Conservation (phyloP, 2,888 invertebrate species). For the Yponomeuta malinellus region DNA sequence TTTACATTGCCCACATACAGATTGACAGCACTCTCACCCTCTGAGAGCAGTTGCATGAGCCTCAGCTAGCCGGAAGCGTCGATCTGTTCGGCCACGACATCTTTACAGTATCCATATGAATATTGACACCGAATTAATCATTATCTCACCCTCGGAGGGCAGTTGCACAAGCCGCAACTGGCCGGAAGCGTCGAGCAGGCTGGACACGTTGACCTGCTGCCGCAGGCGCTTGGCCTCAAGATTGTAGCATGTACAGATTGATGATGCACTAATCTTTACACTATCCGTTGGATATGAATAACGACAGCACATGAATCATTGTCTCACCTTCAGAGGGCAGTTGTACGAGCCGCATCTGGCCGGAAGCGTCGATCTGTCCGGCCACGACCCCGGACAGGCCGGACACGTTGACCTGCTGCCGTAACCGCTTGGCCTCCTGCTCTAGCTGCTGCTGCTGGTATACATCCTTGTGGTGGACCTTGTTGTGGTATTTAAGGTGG, state of each 20-base stretch:
- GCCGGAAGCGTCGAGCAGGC: conserved; percentile 26
- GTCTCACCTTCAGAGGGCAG: conserved; percentile 20
- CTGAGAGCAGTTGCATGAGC: too few species aligned
- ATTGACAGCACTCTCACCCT: too few species aligned
- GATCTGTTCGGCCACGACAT: too few species aligned
- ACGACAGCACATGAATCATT: too few species aligned
- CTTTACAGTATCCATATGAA: too few species aligned
- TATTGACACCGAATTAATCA: too few species aligned
- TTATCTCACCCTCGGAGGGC: neutral
- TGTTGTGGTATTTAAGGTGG: conserved; percentile 71
- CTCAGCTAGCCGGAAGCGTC: too few species aligned
- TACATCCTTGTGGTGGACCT: conserved; percentile 70
- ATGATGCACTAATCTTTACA: too few species aligned
- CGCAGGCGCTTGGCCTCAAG: conserved; percentile 28
- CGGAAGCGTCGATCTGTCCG: conserved; percentile 58
- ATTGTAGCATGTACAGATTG: too few species aligned
- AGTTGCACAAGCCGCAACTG: too few species aligned
- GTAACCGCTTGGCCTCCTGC: conserved; percentile 32
- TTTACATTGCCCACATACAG: too few species aligned
- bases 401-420: conserved; percentile 55
- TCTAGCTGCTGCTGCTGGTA: conserved; percentile 65
- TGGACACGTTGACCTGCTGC: conserved; percentile 56
- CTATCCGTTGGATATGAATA: too few species aligned
- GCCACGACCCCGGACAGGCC: conserved; percentile 55
- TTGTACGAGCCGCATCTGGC: conserved; percentile 52